These are phyloP conservation scores for Propithecus perrieri DNA, from an alignment of 2,797 vertebrate species.

Conservation along the genomic window DNA sequence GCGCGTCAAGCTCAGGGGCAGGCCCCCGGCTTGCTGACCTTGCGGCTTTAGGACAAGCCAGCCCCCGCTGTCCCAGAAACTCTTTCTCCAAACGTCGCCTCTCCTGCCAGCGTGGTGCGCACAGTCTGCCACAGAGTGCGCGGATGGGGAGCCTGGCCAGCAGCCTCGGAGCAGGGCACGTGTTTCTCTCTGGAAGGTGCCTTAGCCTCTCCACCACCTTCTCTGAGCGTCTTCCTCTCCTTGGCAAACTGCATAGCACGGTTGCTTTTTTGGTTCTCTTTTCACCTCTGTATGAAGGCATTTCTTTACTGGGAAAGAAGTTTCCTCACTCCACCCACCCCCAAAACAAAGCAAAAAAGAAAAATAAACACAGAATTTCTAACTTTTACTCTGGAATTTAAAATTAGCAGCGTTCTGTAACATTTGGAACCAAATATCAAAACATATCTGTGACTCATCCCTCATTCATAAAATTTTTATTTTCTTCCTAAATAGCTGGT, in stretches of 20 bases:
- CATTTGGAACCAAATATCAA: slow-evolving; percentile 34
- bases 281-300: neutral
- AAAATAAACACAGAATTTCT: slow-evolving; percentile 14
- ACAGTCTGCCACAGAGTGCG: too few relatives aligned
- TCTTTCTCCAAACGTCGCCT: neutral
- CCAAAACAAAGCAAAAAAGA: neutral
- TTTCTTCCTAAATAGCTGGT: slow-evolving; percentile 4
- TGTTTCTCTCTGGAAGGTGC: neutral
- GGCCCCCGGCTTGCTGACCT: neutral
- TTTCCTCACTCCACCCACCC: rapidly evolving
- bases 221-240: neutral
- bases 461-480: neutral
- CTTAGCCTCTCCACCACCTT: neutral
- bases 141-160: neutral
- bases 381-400: slow-evolving; percentile 16
- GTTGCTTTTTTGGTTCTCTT: neutral
- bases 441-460: neutral
- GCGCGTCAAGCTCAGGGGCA: neutral
- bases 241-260: neutral
- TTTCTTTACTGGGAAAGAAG: neutral
- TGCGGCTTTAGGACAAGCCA: neutral
- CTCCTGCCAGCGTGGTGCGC: neutral
- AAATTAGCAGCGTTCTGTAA: neutral
- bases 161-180: neutral
- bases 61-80: neutral